Evolutionary conservation across 2,797 vertebrate species (phyloP), one percentile per base, ranked within the genome.

Genomic region (Phrynocephalus vlangalii): DNA sequence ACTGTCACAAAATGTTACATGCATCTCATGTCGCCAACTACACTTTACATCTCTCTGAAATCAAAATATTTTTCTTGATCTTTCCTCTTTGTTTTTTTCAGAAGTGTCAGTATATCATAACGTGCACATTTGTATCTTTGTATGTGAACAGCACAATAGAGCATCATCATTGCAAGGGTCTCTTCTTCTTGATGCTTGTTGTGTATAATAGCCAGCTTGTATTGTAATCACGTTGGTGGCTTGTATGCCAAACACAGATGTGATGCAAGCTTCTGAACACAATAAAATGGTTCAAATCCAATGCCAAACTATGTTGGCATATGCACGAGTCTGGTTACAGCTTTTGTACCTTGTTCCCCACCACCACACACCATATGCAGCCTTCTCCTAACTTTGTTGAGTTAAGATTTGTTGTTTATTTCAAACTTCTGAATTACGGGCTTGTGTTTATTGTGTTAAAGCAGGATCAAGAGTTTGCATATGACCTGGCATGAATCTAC

Each of bases 1-100:
- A 75, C 91, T 77, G 79, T 92, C 90, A 83, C 88, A 93, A 90
- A 78, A 90, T 93, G 87, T 89, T 93, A 92, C 87, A 85, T 0
- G 0, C 91, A 88, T 56, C 91, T 89, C 83, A 89, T 84, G 79
- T 88, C 66, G 86, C 79, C 56, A 88, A 88, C 86, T 87, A 87
- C 86, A 66, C 88, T 81, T 94, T 79, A 75, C 11, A 0, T n/a
- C 33, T 79, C 38, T 52, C 22, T 83, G 0, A 71, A 71, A 82
- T 90, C 88, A 75, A 9, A 88, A 84, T 88, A 72, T 22, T 79
- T 79, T 76, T 86, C 38, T 66, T 13, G 75, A 2, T 85, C 88
- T 91, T 87, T 82, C 18, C 56, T 71, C 2, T 92, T 78, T 88
- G 28, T 66, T 80, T 89, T 48, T 48, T 86, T 67, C 81, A 44